Evolutionary conservation across 2,888 invertebrate genomes (phyloP).

Genomic region (Tanaodytes sp.): DNA sequence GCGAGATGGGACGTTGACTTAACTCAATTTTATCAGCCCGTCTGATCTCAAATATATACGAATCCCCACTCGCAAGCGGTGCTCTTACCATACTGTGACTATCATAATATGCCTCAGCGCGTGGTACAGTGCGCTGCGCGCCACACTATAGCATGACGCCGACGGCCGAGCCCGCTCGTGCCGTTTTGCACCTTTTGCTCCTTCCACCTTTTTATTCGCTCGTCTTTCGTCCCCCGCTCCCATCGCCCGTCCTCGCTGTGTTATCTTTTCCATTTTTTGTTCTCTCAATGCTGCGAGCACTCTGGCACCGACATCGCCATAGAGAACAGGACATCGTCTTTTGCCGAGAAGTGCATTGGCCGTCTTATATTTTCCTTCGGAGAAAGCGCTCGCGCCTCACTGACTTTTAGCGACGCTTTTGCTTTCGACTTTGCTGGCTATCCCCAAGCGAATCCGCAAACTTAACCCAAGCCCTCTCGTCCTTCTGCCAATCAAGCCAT

Average conservation of each 20-base stretch:
- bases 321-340: conserved; percentile 48
- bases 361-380: no score
- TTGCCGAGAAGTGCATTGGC: conserved; percentile 27
- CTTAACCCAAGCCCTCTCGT: no score
- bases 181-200: conserved; percentile 62
- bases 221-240: conserved; percentile 50
- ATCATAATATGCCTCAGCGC: conserved; percentile 16
- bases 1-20: conserved; percentile 32
- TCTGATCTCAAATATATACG: conserved; percentile 30
- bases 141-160: conserved; percentile 41
- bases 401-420: no score
- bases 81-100: conserved; percentile 25
- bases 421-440: no score
- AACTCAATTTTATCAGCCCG: conserved; percentile 43
- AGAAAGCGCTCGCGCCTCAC: no score
- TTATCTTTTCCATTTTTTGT: conserved; percentile 55
- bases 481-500: no score
- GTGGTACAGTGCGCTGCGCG: conserved; percentile 20
- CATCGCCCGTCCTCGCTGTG: conserved; percentile 57
- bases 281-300: conserved; percentile 45
- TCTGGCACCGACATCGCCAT: conserved; percentile 42
- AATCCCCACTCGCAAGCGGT: conserved; percentile 25
- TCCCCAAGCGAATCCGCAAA: no score
- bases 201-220: conserved; percentile 52
- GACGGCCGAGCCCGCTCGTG: conserved; percentile 35